Evolutionary conservation across 2,113 vertebrate genomes (phyloP), one percentile per base, ranked within the genome.

Genomic region (Gulo gulo): DNA sequence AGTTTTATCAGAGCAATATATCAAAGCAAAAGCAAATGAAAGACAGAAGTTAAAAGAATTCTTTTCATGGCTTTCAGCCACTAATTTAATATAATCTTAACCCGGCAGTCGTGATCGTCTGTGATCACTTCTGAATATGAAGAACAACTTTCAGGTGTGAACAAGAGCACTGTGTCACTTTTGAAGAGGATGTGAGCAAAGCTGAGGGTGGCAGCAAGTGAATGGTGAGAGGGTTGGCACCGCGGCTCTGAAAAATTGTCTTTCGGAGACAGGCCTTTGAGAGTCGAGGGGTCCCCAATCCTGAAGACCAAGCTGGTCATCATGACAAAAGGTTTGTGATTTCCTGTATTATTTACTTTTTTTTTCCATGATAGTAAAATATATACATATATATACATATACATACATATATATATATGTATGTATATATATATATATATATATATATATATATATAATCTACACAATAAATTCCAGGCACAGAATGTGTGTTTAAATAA

Each of bases 21-120:
- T 90, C 47, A 86, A 80, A 92, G 61, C 15, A 92, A 91, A 97
- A 91, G 57, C 39, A 90, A 92, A 93, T 36, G 3, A 36, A 71
- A 73, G 12, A 91, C 11, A 94, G 65, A 92, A 59, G 50, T 73
- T 24, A 69, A 78, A 93, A 69, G 23, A 84, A 65, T 52, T 7
- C 0, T 39, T 80, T 88, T 2, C 24, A 45, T 16, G 29, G 36
- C 36, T 65, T 42, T 45, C 14, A 95, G 29, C 10, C 57, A 12
- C 29, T 88, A 52, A 61, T 84, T 87, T 92, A 47, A 79, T 80
- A 15, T 90, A 81, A 94, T 52, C 3, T 47, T 82, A 89, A 74
- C 14, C 4, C 50, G 29, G 26, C 31, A 47, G 14, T 89, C 59
- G 89, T 59, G 9, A 63, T 63, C 18, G 12, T 90, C 18, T 59